These are phyloP conservation scores for Heteromyza rotundicornis DNA, from an alignment of 2,888 invertebrate genomes.

Conservation along the genomic window DNA sequence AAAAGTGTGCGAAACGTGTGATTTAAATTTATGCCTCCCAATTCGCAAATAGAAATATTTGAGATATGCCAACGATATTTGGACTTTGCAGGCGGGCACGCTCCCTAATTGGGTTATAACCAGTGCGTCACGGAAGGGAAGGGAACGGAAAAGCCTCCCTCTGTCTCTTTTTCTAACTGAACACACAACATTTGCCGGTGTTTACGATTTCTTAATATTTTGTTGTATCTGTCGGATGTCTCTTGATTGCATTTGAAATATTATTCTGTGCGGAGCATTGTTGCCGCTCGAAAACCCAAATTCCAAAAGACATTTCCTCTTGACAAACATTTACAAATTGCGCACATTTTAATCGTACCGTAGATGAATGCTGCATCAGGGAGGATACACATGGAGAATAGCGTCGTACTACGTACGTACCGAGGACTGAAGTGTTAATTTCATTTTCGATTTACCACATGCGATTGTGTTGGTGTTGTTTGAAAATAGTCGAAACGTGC, in stretches of 20 bases:
- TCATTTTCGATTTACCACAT: conserved; percentile 53
- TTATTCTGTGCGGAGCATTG: conserved; percentile 11
- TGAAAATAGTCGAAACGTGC: conserved; percentile 51
- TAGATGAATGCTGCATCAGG: conserved; percentile 28
- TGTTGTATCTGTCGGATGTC: conserved; percentile 16
- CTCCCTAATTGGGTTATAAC: neutral
- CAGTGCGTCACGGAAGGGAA: neutral
- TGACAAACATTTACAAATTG: conserved; percentile 53
- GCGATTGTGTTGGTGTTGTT: conserved; percentile 45
- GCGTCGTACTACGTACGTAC: conserved; percentile 7
- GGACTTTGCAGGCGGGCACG: neutral
- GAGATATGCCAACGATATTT: neutral
- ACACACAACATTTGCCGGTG: no score
- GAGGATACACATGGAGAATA: no score
- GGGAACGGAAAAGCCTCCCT: neutral
- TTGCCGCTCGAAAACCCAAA: conserved; percentile 1
- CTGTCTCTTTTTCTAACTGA: no score
- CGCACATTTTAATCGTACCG: conserved; percentile 48
- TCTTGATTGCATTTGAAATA: conserved; percentile 16
- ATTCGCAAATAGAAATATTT: conserved; percentile 2
- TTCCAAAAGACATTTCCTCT: conserved; percentile 32
- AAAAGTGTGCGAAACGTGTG: conserved; percentile 5
- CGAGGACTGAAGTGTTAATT: conserved; percentile 43
- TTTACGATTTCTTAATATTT: conserved; percentile 17
- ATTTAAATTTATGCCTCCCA: conserved; percentile 13